Conservation (phyloP, 2,113 vertebrate genomes). For the Corythoichthys intestinalis region DNA sequence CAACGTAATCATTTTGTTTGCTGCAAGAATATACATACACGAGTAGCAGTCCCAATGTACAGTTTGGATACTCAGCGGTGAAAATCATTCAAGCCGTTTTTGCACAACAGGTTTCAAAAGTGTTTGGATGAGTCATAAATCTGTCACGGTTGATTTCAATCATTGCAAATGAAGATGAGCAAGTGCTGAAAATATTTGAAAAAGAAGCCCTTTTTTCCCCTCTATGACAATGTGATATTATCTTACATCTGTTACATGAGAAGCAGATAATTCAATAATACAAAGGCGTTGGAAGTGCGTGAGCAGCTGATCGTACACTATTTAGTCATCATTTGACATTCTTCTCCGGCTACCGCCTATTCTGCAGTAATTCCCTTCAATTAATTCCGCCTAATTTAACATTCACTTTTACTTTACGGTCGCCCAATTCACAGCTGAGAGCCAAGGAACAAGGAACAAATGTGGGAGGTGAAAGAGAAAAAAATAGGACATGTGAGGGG, state of each 20-base stretch:
- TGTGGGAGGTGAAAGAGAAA: constrained; percentile 77
- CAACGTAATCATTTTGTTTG: constrained; percentile 69
- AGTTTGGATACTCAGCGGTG: constrained; percentile 24
- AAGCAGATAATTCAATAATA: constrained; percentile 35
- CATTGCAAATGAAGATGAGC: constrained; percentile 13
- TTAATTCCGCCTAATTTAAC: constrained; percentile 97
- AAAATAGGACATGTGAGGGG: constrained; percentile 61
- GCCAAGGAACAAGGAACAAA: constrained; percentile 77
- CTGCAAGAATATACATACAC: constrained; percentile 62
- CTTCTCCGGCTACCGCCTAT: constrained; percentile 85
- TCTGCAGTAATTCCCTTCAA: constrained; percentile 90
- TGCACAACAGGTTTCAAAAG: constrained; percentile 20
- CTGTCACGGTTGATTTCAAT: constrained; percentile 17
- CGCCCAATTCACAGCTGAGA: constrained; percentile 91
- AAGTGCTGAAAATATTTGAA: constrained; percentile 16
- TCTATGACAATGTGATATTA: constrained; percentile 3
- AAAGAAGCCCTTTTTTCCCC: neutral
- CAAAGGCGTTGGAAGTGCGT: constrained; percentile 35
- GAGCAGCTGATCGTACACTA: constrained; percentile 78
- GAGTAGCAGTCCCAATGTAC: constrained; percentile 52
- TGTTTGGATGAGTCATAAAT: constrained; percentile 21
- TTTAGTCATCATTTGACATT: constrained; percentile 85
- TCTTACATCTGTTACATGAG: constrained; percentile 22
- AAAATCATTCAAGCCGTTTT: neutral
- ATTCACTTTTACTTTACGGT: constrained; percentile 87